These are phyloP conservation scores for Brassicogethes aeneus DNA, from an alignment of 2,888 invertebrate species.

Conservation along the genomic window DNA sequence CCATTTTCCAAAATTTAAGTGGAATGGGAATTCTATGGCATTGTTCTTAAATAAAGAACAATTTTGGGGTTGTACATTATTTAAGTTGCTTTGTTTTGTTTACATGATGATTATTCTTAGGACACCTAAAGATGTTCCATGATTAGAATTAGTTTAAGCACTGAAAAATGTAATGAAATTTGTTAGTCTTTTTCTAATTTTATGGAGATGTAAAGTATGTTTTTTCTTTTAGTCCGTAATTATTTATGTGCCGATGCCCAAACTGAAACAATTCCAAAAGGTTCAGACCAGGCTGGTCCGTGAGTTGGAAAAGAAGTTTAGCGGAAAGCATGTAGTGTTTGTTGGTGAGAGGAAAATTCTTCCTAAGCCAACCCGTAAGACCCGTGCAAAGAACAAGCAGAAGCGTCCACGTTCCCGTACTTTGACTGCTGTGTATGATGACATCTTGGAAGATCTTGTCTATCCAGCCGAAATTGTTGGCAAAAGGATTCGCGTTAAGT, in stretches of 20 bases:
- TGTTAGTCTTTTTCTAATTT: constrained; percentile 4
- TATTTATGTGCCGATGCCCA: constrained; percentile 98
- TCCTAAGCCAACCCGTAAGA: constrained; percentile 95
- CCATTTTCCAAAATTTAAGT: too few relatives aligned
- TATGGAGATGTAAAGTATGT: too few relatives aligned
- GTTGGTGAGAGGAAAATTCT: constrained; percentile 96
- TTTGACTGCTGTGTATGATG: constrained; percentile 94
- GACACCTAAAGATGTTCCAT: constrained; percentile 19
- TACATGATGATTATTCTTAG: constrained; percentile 19
- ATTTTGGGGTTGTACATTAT: too few relatives aligned
- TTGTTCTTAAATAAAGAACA: too few relatives aligned
- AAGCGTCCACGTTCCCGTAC: constrained; percentile 77
- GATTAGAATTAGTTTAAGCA: constrained; percentile 10
- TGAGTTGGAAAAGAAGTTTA: constrained; percentile 99
- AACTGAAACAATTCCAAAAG: constrained; percentile 95
- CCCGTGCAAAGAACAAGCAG: constrained; percentile 68
- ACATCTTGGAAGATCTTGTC: constrained; percentile 93
- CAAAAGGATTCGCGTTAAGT: constrained; percentile 90
- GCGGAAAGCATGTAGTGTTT: constrained; percentile 97
- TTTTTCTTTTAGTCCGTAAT: constrained; percentile 74
- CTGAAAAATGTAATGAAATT: too few relatives aligned
- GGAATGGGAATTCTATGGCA: too few relatives aligned
- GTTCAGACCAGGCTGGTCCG: constrained; percentile 93
- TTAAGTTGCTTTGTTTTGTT: constrained; percentile 4
- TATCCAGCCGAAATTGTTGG: constrained; percentile 99